Evolutionary conservation across 2,797 vertebrate genomes (phyloP), one percentile per base, ranked within the genome.

Genomic region (Myotis myotis): DNA sequence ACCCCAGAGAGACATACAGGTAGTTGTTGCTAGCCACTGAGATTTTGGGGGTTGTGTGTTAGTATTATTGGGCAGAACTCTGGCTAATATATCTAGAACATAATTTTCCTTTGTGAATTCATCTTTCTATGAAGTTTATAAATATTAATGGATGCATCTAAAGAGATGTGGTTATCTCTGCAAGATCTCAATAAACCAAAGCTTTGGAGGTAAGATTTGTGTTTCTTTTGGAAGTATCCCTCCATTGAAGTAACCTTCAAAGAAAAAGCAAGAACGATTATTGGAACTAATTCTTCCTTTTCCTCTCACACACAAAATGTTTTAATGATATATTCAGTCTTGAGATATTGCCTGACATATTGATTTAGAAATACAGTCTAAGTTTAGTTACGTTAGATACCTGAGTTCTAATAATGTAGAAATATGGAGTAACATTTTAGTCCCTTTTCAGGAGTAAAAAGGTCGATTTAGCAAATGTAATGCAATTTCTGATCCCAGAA

Each of bases 31-130:
- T 87, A 41, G n/a, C 41, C 8, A 19, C n/a, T 64, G 87, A 70
- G 60, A 78, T 72, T 84, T 84, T 17, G 19, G 81, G 6, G 19
- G 4, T 72, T 81, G 22, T 71, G 15, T 81, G 5, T 68, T 74
- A 78, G 38, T 17, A 33, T 84, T 84, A 38, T 55, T 13, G 1
- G 72, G 30, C 19, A 70, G 53, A 79, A 51, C 64, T 64, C 55
- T 86, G 15, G n/a, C 60, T 72, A 19, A 70, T 33, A 5, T 8
- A 80, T 51, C 7, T 82, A 44, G 22, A 62, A 47, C 1, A 64
- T 17, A 2, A 25, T 90, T 95, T 92, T 74, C 5, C 64, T 80
- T 86, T 80, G 49, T 62, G n/a, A 86, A 89, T 60, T 95, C 36
- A 38, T 17, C 72, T 95, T 95, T 75, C 38, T 92, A 0, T 74